A percentile compares a stretch with the other conserved stretches of the same genome.
phyloP scores from a whole-genome alignment of 1,140 invertebrate species.

The Monochamus saltuarius region DNA sequence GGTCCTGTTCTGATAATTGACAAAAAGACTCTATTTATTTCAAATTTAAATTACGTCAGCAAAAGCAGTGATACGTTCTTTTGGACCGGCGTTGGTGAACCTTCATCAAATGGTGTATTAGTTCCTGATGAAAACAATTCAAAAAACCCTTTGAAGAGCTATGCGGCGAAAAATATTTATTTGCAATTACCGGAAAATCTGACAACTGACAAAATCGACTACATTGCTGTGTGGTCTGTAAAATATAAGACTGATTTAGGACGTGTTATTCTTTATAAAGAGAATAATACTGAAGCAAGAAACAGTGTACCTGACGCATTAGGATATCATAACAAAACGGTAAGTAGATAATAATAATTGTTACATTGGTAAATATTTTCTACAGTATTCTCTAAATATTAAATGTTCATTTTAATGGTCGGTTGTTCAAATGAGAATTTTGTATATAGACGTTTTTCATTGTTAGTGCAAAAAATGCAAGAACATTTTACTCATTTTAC shows the following conservation, averaged over 20 bases:
- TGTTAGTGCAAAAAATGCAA: no score
- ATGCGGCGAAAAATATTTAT: neutral
- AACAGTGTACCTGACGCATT: neutral
- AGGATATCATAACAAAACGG: neutral
- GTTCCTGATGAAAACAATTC: neutral
- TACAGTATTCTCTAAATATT: no score
- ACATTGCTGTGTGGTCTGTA: neutral
- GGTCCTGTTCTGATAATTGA: slow-evolving; percentile 40
- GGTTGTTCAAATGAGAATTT: no score
- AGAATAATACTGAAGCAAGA: neutral
- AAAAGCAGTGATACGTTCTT: slow-evolving; percentile 30
- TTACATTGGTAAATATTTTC: no score
- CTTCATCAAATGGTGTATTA: neutral
- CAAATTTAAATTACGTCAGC: slow-evolving; percentile 34
- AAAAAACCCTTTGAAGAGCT: neutral
- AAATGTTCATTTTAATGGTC: no score
- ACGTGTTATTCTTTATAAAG: neutral
- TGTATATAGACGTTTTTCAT: no score
- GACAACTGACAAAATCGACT: neutral
- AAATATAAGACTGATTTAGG: neutral
- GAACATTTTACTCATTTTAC: no score
- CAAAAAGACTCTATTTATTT: slow-evolving; percentile 33
- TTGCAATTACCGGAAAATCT: neutral
- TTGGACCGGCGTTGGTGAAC: slow-evolving; percentile 4
- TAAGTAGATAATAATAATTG: neutral